phyloP scores from a whole-genome alignment of 2,113 vertebrate genomes.

The Pyrgilauda ruficollis region DNA sequence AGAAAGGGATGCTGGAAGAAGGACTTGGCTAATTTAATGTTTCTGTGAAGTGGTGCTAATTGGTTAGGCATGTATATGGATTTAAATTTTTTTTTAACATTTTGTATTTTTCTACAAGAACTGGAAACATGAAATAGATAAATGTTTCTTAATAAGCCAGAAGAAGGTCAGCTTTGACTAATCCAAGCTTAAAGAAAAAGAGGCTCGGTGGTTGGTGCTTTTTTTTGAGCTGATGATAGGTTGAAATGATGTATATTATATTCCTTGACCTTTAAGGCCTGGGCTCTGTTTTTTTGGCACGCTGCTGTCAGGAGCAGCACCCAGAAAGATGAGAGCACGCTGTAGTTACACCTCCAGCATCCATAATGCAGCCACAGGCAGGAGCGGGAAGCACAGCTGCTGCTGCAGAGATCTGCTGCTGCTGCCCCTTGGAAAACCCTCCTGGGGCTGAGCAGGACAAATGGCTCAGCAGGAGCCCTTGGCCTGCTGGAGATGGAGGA shows the following conservation, averaged over 20 bases:
- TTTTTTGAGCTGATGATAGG: neutral
- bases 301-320: neutral
- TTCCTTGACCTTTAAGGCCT: constrained; percentile 8
- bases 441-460: neutral
- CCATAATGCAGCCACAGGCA: neutral
- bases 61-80: neutral
- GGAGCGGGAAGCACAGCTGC: neutral
- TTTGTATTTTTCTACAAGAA: neutral
- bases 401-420: neutral
- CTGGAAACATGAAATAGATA: neutral
- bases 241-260: neutral
- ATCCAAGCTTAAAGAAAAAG: neutral
- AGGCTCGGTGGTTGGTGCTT: neutral
- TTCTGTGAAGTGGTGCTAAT: neutral
- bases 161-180: neutral
- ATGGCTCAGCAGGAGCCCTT: neutral
- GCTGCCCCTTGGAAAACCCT: neutral
- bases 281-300: neutral
- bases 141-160: neutral
- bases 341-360: neutral
- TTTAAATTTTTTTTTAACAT: neutral
- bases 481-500: neutral
- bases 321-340: neutral
- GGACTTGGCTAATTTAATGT: neutral
- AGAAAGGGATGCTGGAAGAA: neutral